Evolutionary conservation across 2,797 vertebrate genomes (phyloP).

Genomic region (Allenopithecus nigroviridis): DNA sequence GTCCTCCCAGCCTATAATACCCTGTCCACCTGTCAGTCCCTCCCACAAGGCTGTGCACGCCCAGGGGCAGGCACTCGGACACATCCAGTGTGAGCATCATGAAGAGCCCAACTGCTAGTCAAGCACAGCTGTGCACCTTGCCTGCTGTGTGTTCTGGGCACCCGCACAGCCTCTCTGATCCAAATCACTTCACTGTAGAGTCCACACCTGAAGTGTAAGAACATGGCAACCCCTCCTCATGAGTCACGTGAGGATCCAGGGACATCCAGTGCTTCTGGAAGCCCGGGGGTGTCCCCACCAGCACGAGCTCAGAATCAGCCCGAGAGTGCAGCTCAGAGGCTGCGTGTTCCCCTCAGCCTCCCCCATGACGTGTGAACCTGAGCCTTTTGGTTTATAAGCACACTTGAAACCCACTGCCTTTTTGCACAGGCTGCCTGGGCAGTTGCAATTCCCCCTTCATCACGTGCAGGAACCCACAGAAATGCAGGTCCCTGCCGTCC

Average conservation of each 20-base stretch:
- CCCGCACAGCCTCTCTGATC: not conserved
- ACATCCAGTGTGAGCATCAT: too few species aligned
- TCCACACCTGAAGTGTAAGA: not conserved
- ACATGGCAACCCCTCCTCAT: not conserved
- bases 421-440: not conserved
- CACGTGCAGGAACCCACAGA: not conserved
- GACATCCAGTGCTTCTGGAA: not conserved
- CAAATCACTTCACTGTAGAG: not conserved
- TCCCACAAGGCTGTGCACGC: not conserved
- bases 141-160: not conserved
- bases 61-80: not conserved
- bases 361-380: not conserved
- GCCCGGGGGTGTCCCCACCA: not conserved
- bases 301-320: not conserved
- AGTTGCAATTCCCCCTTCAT: too few species aligned
- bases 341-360: not conserved
- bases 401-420: not conserved
- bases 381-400: not conserved
- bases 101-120: not conserved
- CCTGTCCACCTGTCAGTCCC: not conserved
- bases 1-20: not conserved
- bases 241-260: not conserved
- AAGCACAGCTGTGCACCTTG: not conserved
- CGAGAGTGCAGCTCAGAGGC: rapidly evolving
- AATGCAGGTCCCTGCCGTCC: not conserved